These are phyloP conservation scores for Seira ritae DNA, from an alignment of 2,888 invertebrate species.

Conservation along the genomic window DNA sequence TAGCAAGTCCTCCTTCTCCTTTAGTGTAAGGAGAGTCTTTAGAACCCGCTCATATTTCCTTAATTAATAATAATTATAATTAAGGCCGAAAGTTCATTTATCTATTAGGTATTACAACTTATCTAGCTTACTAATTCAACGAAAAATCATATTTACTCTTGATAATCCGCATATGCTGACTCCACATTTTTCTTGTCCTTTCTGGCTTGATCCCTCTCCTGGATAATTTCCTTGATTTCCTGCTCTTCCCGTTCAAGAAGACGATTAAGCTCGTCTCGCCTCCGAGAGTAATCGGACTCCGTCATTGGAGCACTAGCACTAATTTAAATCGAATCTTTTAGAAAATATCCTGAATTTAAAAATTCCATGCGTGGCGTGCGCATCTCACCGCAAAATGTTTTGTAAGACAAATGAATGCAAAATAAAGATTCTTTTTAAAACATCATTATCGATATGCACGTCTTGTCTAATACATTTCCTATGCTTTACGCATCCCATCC, in stretches of 20 bases:
- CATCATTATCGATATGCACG: no score
- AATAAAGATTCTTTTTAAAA: no score
- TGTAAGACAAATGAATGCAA: neutral
- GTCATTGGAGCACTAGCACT: no score
- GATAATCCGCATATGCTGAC: constrained; percentile 45
- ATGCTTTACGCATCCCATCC: no score
- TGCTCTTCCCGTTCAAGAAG: constrained; percentile 34
- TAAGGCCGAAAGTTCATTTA: no score
- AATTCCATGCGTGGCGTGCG: no score
- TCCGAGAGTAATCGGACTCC: constrained; percentile 34
- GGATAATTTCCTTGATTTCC: constrained; percentile 37
- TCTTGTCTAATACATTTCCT: no score
- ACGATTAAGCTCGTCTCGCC: constrained; percentile 44
- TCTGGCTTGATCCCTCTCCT: constrained; percentile 44
- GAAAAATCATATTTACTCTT: constrained; percentile 41
- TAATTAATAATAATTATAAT: no score
- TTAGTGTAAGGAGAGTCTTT: constrained; percentile 83
- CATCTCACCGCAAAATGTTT: no score
- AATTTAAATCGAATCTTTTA: no score
- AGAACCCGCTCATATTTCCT: constrained; percentile 82
- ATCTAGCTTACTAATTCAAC: neutral
- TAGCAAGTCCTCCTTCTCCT: constrained; percentile 84
- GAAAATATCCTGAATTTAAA: constrained; percentile 1
- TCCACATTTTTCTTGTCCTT: constrained; percentile 50
- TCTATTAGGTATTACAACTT: no score